phyloP scores from a whole-genome alignment of 2,113 vertebrate genomes.

The Globicephala melas region DNA sequence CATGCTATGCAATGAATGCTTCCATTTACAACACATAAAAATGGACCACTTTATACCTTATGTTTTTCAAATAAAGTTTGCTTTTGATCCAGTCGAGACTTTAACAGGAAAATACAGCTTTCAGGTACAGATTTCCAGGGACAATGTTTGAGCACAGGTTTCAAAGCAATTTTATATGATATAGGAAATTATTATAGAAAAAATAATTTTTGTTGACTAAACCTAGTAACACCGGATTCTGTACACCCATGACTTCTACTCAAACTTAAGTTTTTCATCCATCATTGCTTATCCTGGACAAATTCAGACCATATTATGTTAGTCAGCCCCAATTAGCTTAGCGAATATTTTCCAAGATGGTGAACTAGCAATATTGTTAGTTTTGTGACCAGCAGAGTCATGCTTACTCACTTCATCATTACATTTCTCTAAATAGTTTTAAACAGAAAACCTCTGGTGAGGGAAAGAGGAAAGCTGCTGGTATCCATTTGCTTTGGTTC shows the following conservation, averaged over 20 bases:
- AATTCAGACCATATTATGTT: background rate
- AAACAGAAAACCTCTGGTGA: conserved; percentile 6
- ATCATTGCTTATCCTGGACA: background rate
- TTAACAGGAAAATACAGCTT: background rate
- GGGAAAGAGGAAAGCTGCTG: background rate
- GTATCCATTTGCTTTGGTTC: conserved; percentile 14
- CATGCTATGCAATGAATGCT: background rate
- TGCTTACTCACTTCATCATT: background rate
- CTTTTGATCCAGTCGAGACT: background rate
- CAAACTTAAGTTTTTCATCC: background rate
- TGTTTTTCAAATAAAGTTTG: conserved; percentile 44
- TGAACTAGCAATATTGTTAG: background rate
- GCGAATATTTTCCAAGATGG: conserved; percentile 9
- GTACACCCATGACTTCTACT: background rate
- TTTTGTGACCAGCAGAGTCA: conserved; percentile 1
- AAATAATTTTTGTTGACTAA: background rate
- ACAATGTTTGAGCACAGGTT: background rate
- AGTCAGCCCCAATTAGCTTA: background rate
- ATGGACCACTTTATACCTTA: background rate
- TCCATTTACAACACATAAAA: background rate
- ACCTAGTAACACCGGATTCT: background rate
- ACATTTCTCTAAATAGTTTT: background rate
- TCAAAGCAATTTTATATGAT: background rate
- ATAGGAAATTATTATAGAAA: background rate
- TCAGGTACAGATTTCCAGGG: background rate